Evolutionary conservation across 2,797 vertebrate species (phyloP).

Genomic region (Meriones psammophilus): DNA sequence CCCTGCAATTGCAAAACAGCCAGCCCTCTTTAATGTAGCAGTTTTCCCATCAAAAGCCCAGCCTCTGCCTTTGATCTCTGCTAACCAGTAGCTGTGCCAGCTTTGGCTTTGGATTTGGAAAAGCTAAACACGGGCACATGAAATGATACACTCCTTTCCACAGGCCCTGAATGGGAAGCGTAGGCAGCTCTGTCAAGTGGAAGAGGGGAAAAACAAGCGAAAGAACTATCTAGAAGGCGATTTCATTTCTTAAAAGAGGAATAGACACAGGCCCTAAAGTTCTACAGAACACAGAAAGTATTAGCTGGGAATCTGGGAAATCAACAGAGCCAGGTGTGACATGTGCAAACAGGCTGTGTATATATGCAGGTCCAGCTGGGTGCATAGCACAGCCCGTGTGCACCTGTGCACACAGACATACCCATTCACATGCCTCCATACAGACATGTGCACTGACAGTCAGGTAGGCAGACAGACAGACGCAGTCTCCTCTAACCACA

Average conservation of each 20-base stretch:
- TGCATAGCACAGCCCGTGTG: no score
- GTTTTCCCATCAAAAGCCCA: constrained; percentile 82
- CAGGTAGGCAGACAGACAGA: background rate
- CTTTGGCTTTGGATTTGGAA: constrained; percentile 75
- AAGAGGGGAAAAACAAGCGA: constrained; percentile 20
- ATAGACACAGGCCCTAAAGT: constrained; percentile 54
- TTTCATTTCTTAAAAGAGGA: constrained; percentile 80
- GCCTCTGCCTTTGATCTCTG: constrained; percentile 81
- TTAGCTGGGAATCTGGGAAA: constrained; percentile 41
- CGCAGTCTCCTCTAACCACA: background rate
- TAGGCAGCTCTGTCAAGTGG: constrained; percentile 71
- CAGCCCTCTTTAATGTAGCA: constrained; percentile 78
- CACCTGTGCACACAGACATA: background rate
- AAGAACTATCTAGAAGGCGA: constrained; percentile 75
- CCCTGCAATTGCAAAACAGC: constrained; percentile 83
- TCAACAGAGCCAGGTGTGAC: background rate
- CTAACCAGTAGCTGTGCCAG: constrained; percentile 82
- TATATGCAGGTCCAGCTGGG: background rate
- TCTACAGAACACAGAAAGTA: constrained; percentile 30
- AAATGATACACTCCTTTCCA: constrained; percentile 76
- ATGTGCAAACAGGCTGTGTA: background rate
- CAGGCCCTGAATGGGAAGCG: constrained; percentile 66
- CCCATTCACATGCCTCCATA: background rate
- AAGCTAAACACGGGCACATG: constrained; percentile 76
- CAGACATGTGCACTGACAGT: rapidly evolving